Percentiles rank a stretch among this genome's conserved stretches.
These are phyloP conservation scores for Andrena dorsata DNA, from an alignment of 2,888 invertebrate species.

Conservation along the genomic window DNA sequence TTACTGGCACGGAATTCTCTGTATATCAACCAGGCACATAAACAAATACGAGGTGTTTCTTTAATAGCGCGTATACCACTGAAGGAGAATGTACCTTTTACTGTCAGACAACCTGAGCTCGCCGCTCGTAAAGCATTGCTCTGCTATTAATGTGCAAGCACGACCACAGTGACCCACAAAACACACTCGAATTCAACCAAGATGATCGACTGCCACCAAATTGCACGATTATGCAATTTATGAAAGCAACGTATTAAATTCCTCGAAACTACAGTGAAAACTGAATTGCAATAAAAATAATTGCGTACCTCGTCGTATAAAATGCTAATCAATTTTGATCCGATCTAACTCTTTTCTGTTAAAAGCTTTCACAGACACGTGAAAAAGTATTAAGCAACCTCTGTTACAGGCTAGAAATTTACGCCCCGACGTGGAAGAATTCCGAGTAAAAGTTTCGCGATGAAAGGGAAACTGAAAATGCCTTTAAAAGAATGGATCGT, in stretches of 20 bases:
- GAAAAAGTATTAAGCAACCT: not conserved
- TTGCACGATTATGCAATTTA: not conserved
- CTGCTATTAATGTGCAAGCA: no score
- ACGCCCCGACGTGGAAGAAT: not conserved
- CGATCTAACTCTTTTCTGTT: no score
- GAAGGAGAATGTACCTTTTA: not conserved
- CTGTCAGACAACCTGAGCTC: no score
- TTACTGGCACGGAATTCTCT: not conserved
- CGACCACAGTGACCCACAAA: not conserved
- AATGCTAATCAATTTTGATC: no score
- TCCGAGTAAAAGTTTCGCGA: slow-evolving; percentile 5
- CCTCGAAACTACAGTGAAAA: not conserved
- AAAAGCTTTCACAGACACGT: not conserved
- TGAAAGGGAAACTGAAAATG: slow-evolving; percentile 33
- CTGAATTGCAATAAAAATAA: not conserved
- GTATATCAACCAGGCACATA: slow-evolving; percentile 1
- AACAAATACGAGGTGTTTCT: slow-evolving; percentile 1
- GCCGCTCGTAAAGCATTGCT: no score
- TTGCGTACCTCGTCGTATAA: no score
- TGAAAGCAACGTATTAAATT: not conserved
- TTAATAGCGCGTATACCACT: not conserved
- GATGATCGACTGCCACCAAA: not conserved
- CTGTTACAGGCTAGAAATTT: slow-evolving; percentile 1
- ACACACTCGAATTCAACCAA: not conserved
- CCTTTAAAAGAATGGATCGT: slow-evolving; percentile 35